Conservation (phyloP, 2,888 invertebrate genomes). For the Campaea margaritaria region DNA sequence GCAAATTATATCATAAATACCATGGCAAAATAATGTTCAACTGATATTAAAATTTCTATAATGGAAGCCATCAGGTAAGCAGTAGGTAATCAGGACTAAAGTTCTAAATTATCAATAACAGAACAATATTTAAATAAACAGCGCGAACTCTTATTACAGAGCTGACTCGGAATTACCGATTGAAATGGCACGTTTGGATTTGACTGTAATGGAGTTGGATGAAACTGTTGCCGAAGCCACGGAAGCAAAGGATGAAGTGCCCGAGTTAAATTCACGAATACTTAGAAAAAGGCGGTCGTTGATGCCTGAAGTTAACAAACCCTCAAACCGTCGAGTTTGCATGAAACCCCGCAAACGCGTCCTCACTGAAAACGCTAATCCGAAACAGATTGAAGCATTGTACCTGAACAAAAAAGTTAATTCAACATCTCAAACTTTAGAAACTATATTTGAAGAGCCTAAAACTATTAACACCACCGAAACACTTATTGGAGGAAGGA, state of each 20-base stretch:
- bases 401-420: conserved; percentile 85
- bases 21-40: conserved; percentile 9
- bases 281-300: conserved; percentile 74
- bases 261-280: conserved; percentile 60
- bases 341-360: conserved; percentile 78
- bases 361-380: conserved; percentile 68
- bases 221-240: conserved; percentile 46
- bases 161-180: conserved; percentile 71
- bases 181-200: conserved; percentile 79
- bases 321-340: conserved; percentile 76
- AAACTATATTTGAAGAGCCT: conserved; percentile 88
- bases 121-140: background rate
- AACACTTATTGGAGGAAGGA: conserved; percentile 80
- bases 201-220: conserved; percentile 69
- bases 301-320: conserved; percentile 64
- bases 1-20: background rate
- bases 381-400: conserved; percentile 81
- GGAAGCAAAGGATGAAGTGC: conserved; percentile 47
- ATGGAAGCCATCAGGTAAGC: conserved; percentile 65
- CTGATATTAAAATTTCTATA: conserved; percentile 2
- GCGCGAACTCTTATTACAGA: conserved; percentile 49
- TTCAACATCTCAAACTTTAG: conserved; percentile 81
- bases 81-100: background rate
- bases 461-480: conserved; percentile 72
- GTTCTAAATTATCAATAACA: background rate